Percentiles rank a stretch among this genome's conserved stretches.
phyloP scores from a whole-genome alignment of 64 coral and sea anemone genomes.

The Cladopsammia gracilis region DNA sequence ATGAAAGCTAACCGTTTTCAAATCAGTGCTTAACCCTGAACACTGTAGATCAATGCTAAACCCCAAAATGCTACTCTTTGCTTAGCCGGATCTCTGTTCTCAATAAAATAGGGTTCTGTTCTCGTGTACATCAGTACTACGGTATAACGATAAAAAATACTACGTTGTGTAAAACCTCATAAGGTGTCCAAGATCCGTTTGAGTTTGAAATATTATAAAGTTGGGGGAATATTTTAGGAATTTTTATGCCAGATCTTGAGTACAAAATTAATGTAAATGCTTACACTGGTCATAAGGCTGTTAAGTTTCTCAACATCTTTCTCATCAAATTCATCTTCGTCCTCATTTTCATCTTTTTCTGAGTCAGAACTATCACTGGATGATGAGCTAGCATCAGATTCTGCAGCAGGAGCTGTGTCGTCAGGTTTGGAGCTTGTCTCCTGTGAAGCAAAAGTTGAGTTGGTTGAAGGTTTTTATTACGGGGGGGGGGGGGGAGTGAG shows the following conservation, averaged over 20 bases:
- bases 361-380: constrained; percentile 82
- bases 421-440: constrained; percentile 31
- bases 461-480: not conserved
- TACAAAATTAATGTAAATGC: not conserved
- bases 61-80: too few species aligned
- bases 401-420: constrained; percentile 30
- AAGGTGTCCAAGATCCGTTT: too few species aligned
- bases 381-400: constrained; percentile 63
- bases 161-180: too few species aligned
- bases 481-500: not conserved
- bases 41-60: too few species aligned
- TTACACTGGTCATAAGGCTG: constrained; percentile 65
- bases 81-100: too few species aligned
- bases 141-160: too few species aligned
- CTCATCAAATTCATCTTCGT: constrained; percentile 90
- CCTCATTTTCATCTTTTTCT: constrained; percentile 78
- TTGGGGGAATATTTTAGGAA: too few species aligned
- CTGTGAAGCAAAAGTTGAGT: not conserved
- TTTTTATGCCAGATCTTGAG: not conserved
- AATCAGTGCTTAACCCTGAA: too few species aligned
- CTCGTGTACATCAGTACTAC: too few species aligned
- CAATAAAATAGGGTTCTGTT: too few species aligned
- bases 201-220: too few species aligned
- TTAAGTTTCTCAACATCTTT: constrained; percentile 88
- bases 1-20: too few species aligned